phyloP scores from a whole-genome alignment of 2,113 vertebrate species.

The Strix aluco region DNA sequence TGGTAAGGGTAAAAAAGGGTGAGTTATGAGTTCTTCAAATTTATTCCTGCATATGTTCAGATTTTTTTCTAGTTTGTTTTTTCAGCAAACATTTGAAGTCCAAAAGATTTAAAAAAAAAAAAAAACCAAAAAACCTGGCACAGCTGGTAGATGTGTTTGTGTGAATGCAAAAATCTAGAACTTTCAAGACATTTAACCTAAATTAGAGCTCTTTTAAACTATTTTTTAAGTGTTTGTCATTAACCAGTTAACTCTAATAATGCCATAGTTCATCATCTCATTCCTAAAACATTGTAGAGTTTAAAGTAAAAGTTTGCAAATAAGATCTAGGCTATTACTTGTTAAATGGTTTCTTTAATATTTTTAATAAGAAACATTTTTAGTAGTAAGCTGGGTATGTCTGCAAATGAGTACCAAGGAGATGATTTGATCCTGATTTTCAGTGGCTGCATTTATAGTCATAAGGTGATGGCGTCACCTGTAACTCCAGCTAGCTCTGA shows the following conservation, averaged over 20 bases:
- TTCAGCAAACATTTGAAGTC: neutral
- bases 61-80: neutral
- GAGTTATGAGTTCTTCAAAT: neutral
- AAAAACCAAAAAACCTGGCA: neutral
- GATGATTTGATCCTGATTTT: neutral
- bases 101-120: neutral
- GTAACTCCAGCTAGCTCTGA: neutral
- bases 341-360: neutral
- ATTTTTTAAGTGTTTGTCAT: neutral
- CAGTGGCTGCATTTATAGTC: neutral
- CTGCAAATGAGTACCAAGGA: neutral
- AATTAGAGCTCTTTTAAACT: neutral
- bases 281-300: neutral
- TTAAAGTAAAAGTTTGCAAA: neutral
- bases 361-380: neutral
- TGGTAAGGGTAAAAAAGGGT: neutral
- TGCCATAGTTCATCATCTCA: neutral
- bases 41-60: neutral
- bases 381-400: neutral
- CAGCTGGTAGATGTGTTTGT: neutral
- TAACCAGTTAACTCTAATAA: neutral
- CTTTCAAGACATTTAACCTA: neutral
- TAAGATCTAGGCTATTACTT: neutral
- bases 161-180: neutral
- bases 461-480: neutral